These are phyloP conservation scores for Nesometra sesokonis DNA, from an alignment of 35 echinoderm and acorn worm species.

Conservation along the genomic window DNA sequence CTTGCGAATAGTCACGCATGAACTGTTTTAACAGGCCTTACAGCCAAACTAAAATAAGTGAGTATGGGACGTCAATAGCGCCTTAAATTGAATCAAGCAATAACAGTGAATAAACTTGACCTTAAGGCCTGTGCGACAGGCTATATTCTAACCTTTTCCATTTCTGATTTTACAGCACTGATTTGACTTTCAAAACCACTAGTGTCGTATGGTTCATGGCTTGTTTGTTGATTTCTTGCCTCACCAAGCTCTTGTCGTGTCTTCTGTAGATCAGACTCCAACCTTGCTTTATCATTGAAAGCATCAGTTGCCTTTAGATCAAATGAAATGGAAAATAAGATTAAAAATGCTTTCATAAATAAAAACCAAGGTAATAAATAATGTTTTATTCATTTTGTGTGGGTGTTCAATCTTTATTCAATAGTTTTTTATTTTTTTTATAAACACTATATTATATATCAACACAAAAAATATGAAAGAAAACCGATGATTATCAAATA, in stretches of 20 bases:
- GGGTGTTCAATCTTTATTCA: background rate
- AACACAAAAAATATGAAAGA: too few species aligned
- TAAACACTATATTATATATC: too few species aligned
- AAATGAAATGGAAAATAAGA: background rate
- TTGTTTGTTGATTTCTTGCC: background rate
- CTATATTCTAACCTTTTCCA: conserved; percentile 97
- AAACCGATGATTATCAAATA: too few species aligned
- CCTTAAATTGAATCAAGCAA: too few species aligned
- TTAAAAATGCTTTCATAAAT: background rate
- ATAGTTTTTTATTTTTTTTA: too few species aligned
- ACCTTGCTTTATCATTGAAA: conserved; percentile 38
- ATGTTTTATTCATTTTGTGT: background rate
- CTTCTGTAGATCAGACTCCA: conserved; percentile 45
- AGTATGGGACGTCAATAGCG: too few species aligned
- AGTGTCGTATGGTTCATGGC: conserved; percentile 6
- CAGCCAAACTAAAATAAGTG: too few species aligned
- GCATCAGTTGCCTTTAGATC: conserved; percentile 42
- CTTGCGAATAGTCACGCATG: too few species aligned
- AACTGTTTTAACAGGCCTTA: too few species aligned
- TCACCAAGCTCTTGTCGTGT: conserved; percentile 54
- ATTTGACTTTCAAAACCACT: conserved; percentile 58
- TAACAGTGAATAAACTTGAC: too few species aligned
- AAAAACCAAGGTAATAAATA: background rate
- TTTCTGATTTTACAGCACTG: conserved; percentile 43
- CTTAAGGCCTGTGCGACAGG: too few species aligned